Conservation (phyloP, 2,797 vertebrate species). For the Lates japonicus region DNA sequence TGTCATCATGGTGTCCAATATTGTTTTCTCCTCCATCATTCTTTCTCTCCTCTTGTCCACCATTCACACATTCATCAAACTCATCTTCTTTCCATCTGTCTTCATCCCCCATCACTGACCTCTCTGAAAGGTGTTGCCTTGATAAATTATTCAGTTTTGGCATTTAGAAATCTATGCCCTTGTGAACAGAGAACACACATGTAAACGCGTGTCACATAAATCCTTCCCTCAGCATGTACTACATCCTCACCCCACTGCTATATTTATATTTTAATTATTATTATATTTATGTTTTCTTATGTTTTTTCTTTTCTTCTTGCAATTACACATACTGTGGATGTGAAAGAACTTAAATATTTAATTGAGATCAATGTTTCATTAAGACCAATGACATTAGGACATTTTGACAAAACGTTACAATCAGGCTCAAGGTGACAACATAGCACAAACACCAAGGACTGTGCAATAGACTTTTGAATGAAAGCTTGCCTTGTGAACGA, state of each 20-base stretch:
- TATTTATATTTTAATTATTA: background rate
- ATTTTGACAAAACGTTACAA: background rate
- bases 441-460: background rate
- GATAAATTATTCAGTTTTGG: slow-evolving; percentile 79
- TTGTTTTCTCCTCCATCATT: slow-evolving; percentile 7
- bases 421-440: background rate
- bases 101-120: slow-evolving; percentile 50
- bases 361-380: slow-evolving; percentile 3
- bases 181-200: slow-evolving; percentile 48
- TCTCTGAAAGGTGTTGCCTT: slow-evolving; percentile 68
- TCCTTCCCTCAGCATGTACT: slow-evolving; percentile 16
- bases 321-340: background rate
- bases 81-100: slow-evolving; percentile 43
- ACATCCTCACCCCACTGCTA: background rate
- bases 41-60: slow-evolving; percentile 15
- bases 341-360: background rate
- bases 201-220: slow-evolving; percentile 37
- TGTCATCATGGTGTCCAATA: background rate
- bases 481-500: background rate
- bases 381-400: background rate
- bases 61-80: slow-evolving; percentile 39
- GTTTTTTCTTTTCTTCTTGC: too few relatives aligned
- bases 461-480: background rate
- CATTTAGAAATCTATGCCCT: slow-evolving; percentile 70
- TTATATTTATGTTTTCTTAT: too few relatives aligned